These are phyloP conservation scores for Chrysomallon squamiferum DNA, from an alignment of 1,140 invertebrate genomes.

Conservation along the genomic window DNA sequence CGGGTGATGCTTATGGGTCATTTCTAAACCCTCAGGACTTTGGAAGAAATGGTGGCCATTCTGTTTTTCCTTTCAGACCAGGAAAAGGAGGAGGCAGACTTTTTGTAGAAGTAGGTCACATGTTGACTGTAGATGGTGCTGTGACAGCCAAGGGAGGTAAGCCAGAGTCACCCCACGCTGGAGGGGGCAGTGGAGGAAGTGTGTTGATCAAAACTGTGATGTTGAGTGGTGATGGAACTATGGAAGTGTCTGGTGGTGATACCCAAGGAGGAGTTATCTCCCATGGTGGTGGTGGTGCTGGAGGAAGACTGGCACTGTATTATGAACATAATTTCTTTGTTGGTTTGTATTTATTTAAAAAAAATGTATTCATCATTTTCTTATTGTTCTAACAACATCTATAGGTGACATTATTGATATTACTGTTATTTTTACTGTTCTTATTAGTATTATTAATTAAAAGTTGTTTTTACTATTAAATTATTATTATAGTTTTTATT, in stretches of 20 bases:
- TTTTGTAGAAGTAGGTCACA: conserved; percentile 28
- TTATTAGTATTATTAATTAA: too few relatives aligned
- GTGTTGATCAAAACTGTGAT: conserved; percentile 36
- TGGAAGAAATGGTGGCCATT: conserved; percentile 47
- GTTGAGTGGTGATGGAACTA: conserved; percentile 41
- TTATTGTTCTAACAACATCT: too few relatives aligned
- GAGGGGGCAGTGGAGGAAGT: conserved; percentile 48
- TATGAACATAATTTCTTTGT: conserved; percentile 49
- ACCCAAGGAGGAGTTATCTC: conserved; percentile 24
- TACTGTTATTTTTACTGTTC: too few relatives aligned
- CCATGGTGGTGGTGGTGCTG: conserved; percentile 46
- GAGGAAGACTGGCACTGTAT: conserved; percentile 44
- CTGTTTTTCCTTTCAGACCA: conserved; percentile 38
- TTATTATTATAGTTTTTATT: too few relatives aligned
- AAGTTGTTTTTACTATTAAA: too few relatives aligned
- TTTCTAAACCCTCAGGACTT: conserved; percentile 40
- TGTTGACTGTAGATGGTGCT: conserved; percentile 40
- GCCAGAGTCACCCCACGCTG: conserved; percentile 34
- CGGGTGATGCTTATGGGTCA: conserved; percentile 41
- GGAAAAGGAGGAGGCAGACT: conserved; percentile 43
- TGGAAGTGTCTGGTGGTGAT: conserved; percentile 39
- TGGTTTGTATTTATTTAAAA: conserved; percentile 28
- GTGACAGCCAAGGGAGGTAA: conserved; percentile 37
- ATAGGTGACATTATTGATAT: too few relatives aligned
- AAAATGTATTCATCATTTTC: neutral